Evolutionary conservation across 2,797 vertebrate species (phyloP), one percentile per base, ranked within the genome.

Genomic region (Sylvia borin): DNA sequence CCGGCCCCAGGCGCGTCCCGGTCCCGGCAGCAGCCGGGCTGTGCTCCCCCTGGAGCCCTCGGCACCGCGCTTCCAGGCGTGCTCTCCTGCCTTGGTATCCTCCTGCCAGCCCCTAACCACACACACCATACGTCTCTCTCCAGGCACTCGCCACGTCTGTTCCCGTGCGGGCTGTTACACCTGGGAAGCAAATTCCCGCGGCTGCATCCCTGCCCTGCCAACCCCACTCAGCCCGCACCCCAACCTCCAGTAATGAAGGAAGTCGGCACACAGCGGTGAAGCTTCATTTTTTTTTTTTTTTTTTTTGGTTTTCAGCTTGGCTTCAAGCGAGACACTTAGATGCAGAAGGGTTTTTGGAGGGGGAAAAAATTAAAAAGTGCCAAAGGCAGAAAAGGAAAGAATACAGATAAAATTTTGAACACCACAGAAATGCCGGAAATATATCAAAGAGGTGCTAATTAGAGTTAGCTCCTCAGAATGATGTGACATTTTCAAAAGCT

Each of bases 41-140:
- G 6, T 1, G 21, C 0, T 3, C 4, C 8, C 31, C 0, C 6
- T 24, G 42, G 31, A 55, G 21, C 9, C 7, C 6, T 48, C 43
- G 21, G 7, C 34, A 22, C 20, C 2, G 16, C 13, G 9, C 7
- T 43, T 3, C 15, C 11, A 0, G 22, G 27, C 6, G 8, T 5
- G 42, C 42, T 21, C 17, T 10, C 13, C 34, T 11, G 34, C 10
- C 22, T 32, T 20, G 11, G 9, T 6, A 4, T 9, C 24, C 47
- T 18, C 40, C 31, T 43, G 1, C 14, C 54, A 64, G 42, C 22
- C 24, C 27, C 5, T 5, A 5, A 8, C 40, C 32, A 2, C 16
- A 9, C 19, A 5, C 36, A 36, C 36, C 36, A 36, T 36, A 36
- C 19, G 2, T 19, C 9, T 53, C 29, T 26, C 47, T 22, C 27